Conservation (phyloP, 1,140 invertebrate species). For the Propsilocerus akamusi region DNA sequence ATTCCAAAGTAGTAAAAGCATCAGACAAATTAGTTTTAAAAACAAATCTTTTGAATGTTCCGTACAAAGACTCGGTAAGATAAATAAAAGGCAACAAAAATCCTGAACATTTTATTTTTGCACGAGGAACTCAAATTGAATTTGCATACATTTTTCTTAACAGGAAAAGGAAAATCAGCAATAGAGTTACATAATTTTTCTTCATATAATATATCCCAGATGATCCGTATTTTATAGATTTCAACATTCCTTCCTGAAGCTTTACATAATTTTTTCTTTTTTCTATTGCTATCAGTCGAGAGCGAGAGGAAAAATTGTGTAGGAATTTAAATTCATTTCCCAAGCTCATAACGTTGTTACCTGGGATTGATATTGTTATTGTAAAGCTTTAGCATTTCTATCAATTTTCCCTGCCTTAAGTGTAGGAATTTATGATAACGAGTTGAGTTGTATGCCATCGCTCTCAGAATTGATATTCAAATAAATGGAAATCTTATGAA, state of each 20-base stretch:
- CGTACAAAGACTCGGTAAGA: too few species aligned
- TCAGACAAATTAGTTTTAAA: too few species aligned
- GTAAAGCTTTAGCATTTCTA: neutral
- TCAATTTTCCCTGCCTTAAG: neutral
- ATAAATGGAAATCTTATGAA: too few species aligned
- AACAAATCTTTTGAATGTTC: too few species aligned
- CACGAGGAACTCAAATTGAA: neutral
- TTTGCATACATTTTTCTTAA: constrained; percentile 1
- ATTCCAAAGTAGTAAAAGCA: too few species aligned
- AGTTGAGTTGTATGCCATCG: too few species aligned
- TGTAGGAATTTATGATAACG: constrained; percentile 2
- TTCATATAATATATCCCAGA: constrained; percentile 1
- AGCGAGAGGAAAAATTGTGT: too few species aligned
- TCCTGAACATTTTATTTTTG: too few species aligned
- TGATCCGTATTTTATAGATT: neutral
- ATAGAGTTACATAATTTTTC: constrained; percentile 1
- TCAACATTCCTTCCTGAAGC: neutral
- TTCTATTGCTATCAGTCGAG: too few species aligned
- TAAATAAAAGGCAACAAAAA: too few species aligned
- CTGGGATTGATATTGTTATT: neutral
- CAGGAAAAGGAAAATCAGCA: neutral
- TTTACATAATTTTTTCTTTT: neutral
- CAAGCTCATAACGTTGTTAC: neutral
- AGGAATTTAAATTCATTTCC: constrained; percentile 1
- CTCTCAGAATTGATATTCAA: too few species aligned